These are phyloP conservation scores for Sturnira hondurensis DNA, from an alignment of 2,113 vertebrate species.

Conservation along the genomic window DNA sequence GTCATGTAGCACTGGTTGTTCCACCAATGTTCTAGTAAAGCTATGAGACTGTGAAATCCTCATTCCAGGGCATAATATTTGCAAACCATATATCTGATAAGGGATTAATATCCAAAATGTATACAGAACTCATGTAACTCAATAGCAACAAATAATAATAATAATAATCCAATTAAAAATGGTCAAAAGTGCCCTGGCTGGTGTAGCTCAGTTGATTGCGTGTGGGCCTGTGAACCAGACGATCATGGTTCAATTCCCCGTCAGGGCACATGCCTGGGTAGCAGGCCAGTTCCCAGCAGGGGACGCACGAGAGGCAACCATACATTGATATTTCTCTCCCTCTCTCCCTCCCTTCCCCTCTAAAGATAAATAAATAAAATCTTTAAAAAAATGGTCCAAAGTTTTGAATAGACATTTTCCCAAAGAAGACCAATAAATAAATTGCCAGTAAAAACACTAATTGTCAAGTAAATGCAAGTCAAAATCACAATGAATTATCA, in stretches of 20 bases:
- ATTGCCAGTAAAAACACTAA: neutral
- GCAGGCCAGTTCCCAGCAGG: too few relatives aligned
- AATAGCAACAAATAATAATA: neutral
- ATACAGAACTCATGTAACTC: neutral
- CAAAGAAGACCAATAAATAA: neutral
- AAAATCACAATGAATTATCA: neutral
- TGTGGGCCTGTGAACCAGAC: too few relatives aligned
- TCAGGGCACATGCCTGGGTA: too few relatives aligned
- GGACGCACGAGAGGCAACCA: too few relatives aligned
- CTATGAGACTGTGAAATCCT: neutral
- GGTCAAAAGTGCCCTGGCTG: too few relatives aligned
- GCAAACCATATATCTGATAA: neutral
- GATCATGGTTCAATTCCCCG: too few relatives aligned
- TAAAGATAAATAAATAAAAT: too few relatives aligned
- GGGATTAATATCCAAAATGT: neutral
- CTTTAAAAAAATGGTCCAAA: neutral
- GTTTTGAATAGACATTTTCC: neutral
- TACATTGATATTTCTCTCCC: too few relatives aligned
- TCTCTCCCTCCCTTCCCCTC: too few relatives aligned
- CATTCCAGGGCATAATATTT: neutral
- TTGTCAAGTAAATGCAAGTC: neutral
- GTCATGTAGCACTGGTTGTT: accelerated
- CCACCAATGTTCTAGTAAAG: neutral
- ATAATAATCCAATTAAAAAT: neutral
- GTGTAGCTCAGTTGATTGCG: too few relatives aligned